Percentiles rank a stretch among this genome's conserved stretches.
These are phyloP conservation scores for Apodemia mormo DNA, from an alignment of 2,888 invertebrate genomes.

Conservation along the genomic window DNA sequence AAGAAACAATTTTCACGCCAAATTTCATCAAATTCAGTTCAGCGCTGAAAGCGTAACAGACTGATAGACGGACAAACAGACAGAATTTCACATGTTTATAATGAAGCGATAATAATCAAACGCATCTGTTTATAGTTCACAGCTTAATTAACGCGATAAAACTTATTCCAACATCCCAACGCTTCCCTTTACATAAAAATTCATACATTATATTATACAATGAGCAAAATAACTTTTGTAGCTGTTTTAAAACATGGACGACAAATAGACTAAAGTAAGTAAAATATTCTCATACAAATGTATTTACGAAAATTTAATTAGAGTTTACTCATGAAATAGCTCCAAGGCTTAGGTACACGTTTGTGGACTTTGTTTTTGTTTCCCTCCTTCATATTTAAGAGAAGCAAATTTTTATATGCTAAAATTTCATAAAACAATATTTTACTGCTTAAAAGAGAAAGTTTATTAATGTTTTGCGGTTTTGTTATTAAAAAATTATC, in stretches of 20 bases:
- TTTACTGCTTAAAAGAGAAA: conserved; percentile 2
- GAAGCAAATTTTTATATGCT: too few relatives aligned
- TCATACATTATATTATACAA: not conserved
- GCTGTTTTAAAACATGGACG: conserved; percentile 32
- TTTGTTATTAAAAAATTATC: conserved; percentile 5
- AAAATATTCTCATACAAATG: conserved; percentile 48
- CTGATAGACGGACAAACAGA: too few relatives aligned
- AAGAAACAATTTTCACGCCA: too few relatives aligned
- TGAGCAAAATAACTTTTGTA: conserved; percentile 20
- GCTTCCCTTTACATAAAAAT: not conserved
- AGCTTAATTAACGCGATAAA: not conserved
- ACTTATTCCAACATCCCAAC: not conserved
- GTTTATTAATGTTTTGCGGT: conserved; percentile 2
- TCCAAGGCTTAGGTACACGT: conserved; percentile 42
- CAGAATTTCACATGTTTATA: too few relatives aligned
- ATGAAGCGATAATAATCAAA: too few relatives aligned
- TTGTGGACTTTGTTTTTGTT: conserved; percentile 27
- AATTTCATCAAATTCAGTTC: too few relatives aligned
- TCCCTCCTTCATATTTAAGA: not conserved
- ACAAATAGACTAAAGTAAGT: conserved; percentile 51
- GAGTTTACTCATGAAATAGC: conserved; percentile 45
- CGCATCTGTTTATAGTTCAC: too few relatives aligned
- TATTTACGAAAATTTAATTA: conserved; percentile 64
- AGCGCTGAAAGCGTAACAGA: too few relatives aligned
- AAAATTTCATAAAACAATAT: not conserved